phyloP scores from a whole-genome alignment of 2,113 vertebrate species.

The Tringa solitaria region DNA sequence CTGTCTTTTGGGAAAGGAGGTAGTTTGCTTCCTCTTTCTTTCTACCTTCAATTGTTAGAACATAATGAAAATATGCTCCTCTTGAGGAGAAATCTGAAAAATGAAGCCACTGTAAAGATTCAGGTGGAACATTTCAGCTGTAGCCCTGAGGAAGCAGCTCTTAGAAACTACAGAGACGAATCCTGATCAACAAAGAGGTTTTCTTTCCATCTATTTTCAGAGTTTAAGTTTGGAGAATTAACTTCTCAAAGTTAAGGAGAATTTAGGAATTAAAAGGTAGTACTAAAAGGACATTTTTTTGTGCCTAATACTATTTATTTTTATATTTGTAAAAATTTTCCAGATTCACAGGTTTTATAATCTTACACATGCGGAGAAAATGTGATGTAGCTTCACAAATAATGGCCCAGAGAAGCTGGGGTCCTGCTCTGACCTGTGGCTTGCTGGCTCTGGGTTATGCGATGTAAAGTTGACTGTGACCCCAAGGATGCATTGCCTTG shows the following conservation, averaged over 20 bases:
- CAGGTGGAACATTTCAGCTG: background rate
- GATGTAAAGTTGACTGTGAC: background rate
- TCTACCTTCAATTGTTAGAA: background rate
- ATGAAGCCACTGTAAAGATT: background rate
- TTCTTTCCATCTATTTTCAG: background rate
- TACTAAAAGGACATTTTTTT: background rate
- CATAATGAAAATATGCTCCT: background rate
- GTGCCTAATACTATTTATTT: background rate
- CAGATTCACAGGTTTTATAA: background rate
- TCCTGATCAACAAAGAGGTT: fast-evolving
- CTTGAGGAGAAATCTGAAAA: background rate
- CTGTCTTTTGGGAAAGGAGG: background rate
- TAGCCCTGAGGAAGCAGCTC: background rate
- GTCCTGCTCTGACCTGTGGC: background rate
- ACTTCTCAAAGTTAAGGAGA: background rate
- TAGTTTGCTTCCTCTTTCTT: background rate
- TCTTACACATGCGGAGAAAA: background rate
- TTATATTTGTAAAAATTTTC: background rate
- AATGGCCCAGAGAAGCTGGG: background rate
- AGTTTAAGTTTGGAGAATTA: background rate
- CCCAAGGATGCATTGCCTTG: background rate
- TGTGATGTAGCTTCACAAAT: background rate
- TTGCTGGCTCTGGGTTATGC: background rate
- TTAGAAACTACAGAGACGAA: background rate
- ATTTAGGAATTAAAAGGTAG: background rate